Evolutionary conservation across 1,140 invertebrate genomes (phyloP).

Genomic region (Parapsyche elsis): DNA sequence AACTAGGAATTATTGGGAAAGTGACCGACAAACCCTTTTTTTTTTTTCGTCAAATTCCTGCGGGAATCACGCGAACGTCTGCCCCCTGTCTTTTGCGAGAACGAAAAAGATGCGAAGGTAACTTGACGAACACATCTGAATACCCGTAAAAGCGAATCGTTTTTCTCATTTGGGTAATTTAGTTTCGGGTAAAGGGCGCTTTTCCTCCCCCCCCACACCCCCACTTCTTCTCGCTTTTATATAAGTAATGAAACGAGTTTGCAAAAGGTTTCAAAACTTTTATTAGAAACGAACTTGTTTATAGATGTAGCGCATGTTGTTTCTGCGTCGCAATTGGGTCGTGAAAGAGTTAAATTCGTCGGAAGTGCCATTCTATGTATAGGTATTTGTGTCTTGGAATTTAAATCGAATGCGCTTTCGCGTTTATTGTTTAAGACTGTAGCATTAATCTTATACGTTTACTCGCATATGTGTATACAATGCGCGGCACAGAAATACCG

Average conservation of each 20-base stretch:
- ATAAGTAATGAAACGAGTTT: too few species aligned
- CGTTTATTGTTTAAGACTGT: not conserved
- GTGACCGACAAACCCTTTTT: conserved; percentile 20
- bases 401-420: conserved; percentile 10
- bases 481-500: too few species aligned
- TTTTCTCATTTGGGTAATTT: conserved; percentile 31
- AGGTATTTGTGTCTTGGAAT: not conserved
- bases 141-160: conserved; percentile 4
- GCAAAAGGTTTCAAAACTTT: not conserved
- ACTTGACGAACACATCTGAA: not conserved
- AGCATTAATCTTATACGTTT: too few species aligned
- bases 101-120: not conserved
- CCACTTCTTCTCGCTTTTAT: not conserved
- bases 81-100: not conserved
- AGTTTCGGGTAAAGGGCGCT: not conserved
- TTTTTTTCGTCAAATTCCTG: not conserved
- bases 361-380: not conserved
- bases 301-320: conserved; percentile 1
- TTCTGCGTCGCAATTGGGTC: not conserved
- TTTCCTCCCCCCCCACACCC: not conserved
- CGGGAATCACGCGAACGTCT: not conserved
- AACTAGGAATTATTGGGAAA: conserved; percentile 5
- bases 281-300: not conserved
- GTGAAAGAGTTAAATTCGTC: not conserved
- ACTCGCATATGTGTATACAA: too few species aligned